Evolutionary conservation across 1,140 invertebrate genomes (phyloP).

Genomic region (Rhagoletis zephyria): DNA sequence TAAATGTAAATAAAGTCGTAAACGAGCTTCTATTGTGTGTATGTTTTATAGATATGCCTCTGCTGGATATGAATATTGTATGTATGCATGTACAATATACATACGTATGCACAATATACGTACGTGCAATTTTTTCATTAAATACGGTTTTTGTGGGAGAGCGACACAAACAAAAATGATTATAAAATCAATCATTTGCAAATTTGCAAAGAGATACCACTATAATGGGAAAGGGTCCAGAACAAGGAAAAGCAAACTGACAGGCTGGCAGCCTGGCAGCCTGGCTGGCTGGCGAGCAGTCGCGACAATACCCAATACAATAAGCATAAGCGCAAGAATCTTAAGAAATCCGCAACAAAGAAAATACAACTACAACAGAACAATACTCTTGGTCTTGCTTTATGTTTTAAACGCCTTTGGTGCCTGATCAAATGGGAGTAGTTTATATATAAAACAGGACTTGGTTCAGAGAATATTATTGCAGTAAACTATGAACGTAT

Average conservation of each 20-base stretch:
- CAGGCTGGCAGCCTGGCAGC: not conserved
- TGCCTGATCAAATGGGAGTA: not conserved
- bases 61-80: too few relatives aligned
- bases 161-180: not conserved
- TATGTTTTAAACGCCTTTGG: not conserved
- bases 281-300: not conserved
- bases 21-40: not conserved
- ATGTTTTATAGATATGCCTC: not conserved
- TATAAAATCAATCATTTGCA: constrained; percentile 23
- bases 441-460: constrained; percentile 13
- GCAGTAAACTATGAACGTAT: not conserved
- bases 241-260: not conserved
- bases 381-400: not conserved
- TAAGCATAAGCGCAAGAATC: not conserved
- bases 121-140: too few relatives aligned
- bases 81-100: too few relatives aligned
- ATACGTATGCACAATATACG: too few relatives aligned
- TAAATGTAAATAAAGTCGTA: not conserved
- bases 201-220: not conserved
- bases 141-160: not conserved
- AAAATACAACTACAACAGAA: not conserved
- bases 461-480: constrained; percentile 14
- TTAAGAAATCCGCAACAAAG: not conserved
- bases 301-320: not conserved
- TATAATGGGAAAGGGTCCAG: constrained; percentile 2